These are phyloP conservation scores for Arbacia lixula DNA, from an alignment of 53 echinoderm and acorn worm species.

Conservation along the genomic window DNA sequence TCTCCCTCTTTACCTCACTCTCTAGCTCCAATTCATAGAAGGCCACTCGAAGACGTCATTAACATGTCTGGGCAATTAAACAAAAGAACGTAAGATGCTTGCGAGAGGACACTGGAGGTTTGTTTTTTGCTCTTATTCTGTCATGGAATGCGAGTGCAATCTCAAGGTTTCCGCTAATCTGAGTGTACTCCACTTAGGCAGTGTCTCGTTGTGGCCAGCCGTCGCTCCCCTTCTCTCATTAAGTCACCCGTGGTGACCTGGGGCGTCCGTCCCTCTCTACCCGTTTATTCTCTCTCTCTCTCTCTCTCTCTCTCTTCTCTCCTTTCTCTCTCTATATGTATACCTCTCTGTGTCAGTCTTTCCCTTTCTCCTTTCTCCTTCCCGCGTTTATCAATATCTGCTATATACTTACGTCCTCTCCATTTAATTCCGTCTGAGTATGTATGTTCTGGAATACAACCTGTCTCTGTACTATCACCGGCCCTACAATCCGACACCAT, in stretches of 20 bases:
- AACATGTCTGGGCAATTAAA: conserved; percentile 48
- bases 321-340: conserved; percentile 4
- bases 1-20: too few species aligned
- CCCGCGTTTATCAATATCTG: too few species aligned
- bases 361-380: too few species aligned
- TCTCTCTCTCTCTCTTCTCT: conserved; percentile 6
- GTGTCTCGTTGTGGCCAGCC: conserved; percentile 3
- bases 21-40: too few species aligned
- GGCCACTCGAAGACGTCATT: conserved; percentile 32
- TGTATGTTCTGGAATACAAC: too few species aligned
- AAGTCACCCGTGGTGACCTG: conserved; percentile 16
- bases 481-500: too few species aligned
- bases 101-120: conserved; percentile 1
- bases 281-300: conserved; percentile 1
- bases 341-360: too few species aligned
- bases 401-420: too few species aligned
- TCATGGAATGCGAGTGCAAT: conserved; percentile 17
- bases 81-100: conserved; percentile 24
- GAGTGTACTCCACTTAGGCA: conserved; percentile 22
- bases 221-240: neutral
- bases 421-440: too few species aligned
- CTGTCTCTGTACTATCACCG: too few species aligned
- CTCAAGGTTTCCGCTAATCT: conserved; percentile 40
- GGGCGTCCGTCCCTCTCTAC: neutral
- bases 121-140: neutral